Percentiles rank a stretch among this genome's conserved stretches.
Conservation (phyloP, 1,140 invertebrate species). For the Aphaenogaster ashmeadi region DNA sequence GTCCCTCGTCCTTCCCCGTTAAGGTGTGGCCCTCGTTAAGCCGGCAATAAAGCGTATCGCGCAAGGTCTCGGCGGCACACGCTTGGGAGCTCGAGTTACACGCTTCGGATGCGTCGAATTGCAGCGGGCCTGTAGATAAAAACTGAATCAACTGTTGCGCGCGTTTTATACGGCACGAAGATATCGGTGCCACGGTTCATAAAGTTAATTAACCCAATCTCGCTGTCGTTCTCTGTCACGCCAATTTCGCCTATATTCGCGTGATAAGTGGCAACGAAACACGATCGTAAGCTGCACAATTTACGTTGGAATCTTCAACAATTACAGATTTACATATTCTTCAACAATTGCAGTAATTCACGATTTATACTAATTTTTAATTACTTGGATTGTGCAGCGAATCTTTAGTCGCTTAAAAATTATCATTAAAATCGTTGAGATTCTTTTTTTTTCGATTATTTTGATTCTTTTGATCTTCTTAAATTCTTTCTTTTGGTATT, state of each 20-base stretch:
- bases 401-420: too few species aligned
- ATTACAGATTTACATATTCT: not conserved
- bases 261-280: not conserved
- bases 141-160: conserved; percentile 15
- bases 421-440: too few species aligned
- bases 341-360: not conserved
- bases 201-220: not conserved
- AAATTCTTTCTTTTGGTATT: not conserved
- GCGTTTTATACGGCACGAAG: not conserved
- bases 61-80: conserved; percentile 71
- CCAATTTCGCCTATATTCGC: not conserved
- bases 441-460: too few species aligned
- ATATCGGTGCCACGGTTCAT: conserved; percentile 13
- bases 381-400: not conserved
- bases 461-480: not conserved
- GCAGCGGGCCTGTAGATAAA: conserved; percentile 56
- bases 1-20: conserved; percentile 57
- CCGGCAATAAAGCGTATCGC: conserved; percentile 72
- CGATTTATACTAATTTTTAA: not conserved
- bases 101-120: conserved; percentile 57
- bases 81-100: conserved; percentile 64
- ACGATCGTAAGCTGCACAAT: not conserved
- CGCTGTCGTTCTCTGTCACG: not conserved
- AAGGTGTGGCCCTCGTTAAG: conserved; percentile 75
- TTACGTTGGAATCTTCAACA: not conserved